These are phyloP conservation scores for Syngnathus typhle DNA, from an alignment of 2,113 vertebrate genomes.

Conservation along the genomic window DNA sequence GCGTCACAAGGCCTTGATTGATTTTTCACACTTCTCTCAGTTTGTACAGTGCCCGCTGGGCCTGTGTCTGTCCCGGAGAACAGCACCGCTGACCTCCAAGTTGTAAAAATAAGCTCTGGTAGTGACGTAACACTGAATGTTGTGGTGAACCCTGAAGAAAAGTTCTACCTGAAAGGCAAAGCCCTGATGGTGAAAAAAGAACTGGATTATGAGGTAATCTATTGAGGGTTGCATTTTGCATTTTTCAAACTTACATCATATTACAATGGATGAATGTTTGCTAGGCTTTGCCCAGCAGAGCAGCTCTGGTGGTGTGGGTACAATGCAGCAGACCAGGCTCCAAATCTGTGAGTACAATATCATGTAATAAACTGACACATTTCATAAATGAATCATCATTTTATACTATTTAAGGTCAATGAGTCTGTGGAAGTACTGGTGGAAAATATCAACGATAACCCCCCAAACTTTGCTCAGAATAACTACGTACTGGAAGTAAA, in stretches of 20 bases:
- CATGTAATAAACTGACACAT: neutral
- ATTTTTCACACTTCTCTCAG: conserved; percentile 33
- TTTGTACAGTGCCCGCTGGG: conserved; percentile 62
- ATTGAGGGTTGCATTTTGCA: neutral
- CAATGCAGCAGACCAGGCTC: conserved; percentile 60
- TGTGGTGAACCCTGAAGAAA: conserved; percentile 57
- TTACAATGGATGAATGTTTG: neutral
- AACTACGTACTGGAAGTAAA: conserved; percentile 62
- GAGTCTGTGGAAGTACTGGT: conserved; percentile 61
- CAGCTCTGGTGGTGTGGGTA: conserved; percentile 60
- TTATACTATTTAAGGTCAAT: conserved; percentile 44
- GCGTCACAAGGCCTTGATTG: neutral
- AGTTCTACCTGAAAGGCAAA: conserved; percentile 62
- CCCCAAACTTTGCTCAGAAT: conserved; percentile 63
- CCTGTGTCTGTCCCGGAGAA: conserved; percentile 63
- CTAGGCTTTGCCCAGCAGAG: neutral
- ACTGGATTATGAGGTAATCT: conserved; percentile 70
- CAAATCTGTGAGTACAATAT: conserved; percentile 61
- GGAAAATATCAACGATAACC: conserved; percentile 70
- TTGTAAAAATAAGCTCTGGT: conserved; percentile 54
- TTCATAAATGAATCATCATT: neutral
- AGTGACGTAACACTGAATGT: conserved; percentile 55
- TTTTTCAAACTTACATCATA: neutral
- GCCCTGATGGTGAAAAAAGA: conserved; percentile 63
- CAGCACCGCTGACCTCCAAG: conserved; percentile 54